phyloP scores from a whole-genome alignment of 1,140 invertebrate genomes.

The Drosophila punjabiensis region DNA sequence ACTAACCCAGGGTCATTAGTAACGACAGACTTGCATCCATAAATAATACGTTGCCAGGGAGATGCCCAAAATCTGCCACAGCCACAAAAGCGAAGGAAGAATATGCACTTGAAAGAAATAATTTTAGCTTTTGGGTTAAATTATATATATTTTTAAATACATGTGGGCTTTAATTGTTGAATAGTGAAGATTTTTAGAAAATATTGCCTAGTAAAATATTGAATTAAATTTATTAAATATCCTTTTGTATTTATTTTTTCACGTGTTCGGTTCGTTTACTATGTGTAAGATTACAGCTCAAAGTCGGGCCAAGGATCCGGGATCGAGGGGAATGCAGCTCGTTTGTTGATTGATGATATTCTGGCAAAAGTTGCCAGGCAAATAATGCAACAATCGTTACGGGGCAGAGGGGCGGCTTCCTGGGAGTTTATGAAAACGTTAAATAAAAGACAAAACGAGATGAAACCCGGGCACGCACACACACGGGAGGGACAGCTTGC shows the following conservation, averaged over 20 bases:
- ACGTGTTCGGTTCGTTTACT: constrained; percentile 4
- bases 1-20: constrained; percentile 27
- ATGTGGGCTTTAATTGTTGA: background rate
- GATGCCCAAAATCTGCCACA: constrained; percentile 14
- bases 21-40: constrained; percentile 26
- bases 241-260: background rate
- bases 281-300: constrained; percentile 30
- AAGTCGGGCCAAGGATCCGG: background rate
- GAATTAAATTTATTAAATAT: background rate
- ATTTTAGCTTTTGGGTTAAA: background rate
- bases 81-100: constrained; percentile 14
- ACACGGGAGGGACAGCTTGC: constrained; percentile 36
- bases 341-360: constrained; percentile 71
- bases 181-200: background rate
- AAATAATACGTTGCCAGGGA: constrained; percentile 40
- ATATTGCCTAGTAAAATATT: background rate
- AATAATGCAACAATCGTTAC: constrained; percentile 38
- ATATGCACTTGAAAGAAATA: background rate
- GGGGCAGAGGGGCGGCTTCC: background rate
- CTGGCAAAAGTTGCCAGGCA: constrained; percentile 49
- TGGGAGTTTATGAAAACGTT: constrained; percentile 55
- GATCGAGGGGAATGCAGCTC: constrained; percentile 10
- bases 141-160: too few species aligned
- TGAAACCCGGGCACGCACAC: constrained; percentile 34
- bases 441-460: constrained; percentile 54